Evolutionary conservation across 2,888 invertebrate species (phyloP).

Genomic region (Strigamia transsilvanica): DNA sequence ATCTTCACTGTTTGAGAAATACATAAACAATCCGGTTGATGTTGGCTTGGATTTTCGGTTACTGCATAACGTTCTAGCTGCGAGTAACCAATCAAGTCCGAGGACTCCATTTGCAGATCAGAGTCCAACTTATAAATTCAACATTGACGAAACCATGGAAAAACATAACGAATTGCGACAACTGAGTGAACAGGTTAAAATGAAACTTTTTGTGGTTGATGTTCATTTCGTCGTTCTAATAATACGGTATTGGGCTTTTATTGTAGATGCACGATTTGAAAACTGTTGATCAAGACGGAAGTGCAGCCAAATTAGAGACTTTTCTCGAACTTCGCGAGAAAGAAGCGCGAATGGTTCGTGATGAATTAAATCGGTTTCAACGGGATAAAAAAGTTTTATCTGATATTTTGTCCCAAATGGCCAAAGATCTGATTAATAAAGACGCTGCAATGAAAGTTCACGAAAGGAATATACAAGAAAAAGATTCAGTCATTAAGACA

Average conservation of each 20-base stretch:
- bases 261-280: constrained; percentile 50
- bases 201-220: background rate
- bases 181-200: constrained; percentile 11
- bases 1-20: constrained; percentile 9
- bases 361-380: constrained; percentile 49
- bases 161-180: constrained; percentile 29
- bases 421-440: constrained; percentile 51
- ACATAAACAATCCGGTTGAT: background rate
- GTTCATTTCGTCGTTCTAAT: background rate
- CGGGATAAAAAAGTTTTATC: constrained; percentile 48
- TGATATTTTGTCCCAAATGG: constrained; percentile 52
- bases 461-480: constrained; percentile 45
- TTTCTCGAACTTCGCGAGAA: constrained; percentile 52
- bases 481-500: constrained; percentile 26
- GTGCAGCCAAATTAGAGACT: constrained; percentile 46
- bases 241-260: background rate
- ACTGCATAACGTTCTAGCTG: constrained; percentile 27
- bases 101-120: constrained; percentile 11
- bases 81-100: constrained; percentile 12
- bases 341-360: constrained; percentile 53
- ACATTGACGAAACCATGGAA: constrained; percentile 3
- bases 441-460: constrained; percentile 52
- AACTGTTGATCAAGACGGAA: constrained; percentile 46
- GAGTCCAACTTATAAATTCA: background rate
- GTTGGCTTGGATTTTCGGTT: constrained; percentile 23